A percentile compares a stretch with the other conserved stretches of the same genome.
phyloP scores from a whole-genome alignment of 2,888 invertebrate species.

The Nomada goodeniana region DNA sequence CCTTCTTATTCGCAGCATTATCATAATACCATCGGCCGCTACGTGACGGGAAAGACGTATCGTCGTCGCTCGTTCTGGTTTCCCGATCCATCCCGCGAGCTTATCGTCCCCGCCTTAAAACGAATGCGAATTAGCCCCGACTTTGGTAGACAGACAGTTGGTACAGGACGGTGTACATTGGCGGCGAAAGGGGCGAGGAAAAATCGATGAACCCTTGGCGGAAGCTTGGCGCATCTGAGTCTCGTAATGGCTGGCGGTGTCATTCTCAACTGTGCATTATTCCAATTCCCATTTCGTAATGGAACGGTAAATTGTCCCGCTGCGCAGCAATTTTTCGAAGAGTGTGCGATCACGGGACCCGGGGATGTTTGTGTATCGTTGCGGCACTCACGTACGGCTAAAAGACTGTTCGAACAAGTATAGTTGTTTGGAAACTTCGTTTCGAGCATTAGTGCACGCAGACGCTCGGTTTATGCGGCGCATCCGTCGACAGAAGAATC shows the following conservation, averaged over 20 bases:
- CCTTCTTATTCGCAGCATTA: conserved; percentile 81
- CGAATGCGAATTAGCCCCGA: conserved; percentile 66
- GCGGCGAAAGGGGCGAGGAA: neutral
- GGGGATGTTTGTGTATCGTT: neutral
- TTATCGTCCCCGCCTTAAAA: conserved; percentile 71
- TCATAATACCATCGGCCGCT: conserved; percentile 81
- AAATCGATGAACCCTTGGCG: neutral
- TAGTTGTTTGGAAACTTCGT: conserved; percentile 13
- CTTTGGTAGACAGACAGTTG: neutral
- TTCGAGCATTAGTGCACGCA: neutral
- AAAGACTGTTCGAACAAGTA: neutral
- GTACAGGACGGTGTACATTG: neutral
- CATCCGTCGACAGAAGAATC: conserved; percentile 3
- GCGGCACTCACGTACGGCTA: neutral
- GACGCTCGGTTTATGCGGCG: neutral
- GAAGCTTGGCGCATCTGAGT: neutral
- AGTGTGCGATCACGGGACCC: neutral
- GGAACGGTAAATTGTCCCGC: neutral
- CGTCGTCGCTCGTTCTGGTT: conserved; percentile 73
- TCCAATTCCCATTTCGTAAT: neutral
- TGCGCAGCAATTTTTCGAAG: neutral
- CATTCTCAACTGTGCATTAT: too few species aligned
- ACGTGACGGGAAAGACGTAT: conserved; percentile 82
- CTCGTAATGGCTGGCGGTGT: too few species aligned
- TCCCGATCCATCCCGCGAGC: conserved; percentile 69